Conservation (phyloP, 2,888 invertebrate species). For the Crepidodera aurea region DNA sequence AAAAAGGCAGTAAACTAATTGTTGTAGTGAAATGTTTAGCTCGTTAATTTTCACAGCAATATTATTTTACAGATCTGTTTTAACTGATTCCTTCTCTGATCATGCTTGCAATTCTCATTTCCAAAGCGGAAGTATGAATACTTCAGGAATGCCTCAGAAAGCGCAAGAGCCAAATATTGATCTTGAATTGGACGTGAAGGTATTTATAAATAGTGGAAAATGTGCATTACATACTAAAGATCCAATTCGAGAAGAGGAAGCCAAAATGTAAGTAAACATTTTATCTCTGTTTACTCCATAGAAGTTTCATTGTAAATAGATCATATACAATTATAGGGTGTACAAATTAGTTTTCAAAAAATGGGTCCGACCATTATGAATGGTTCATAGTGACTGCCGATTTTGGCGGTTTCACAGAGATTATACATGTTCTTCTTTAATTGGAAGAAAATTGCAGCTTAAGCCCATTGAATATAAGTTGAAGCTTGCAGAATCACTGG, state of each 20-base stretch:
- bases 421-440: no score
- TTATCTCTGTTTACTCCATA: neutral
- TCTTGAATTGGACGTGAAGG: slow-evolving; percentile 95
- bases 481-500: no score
- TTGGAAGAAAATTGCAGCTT: no score
- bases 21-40: no score
- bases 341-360: no score
- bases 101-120: slow-evolving; percentile 42
- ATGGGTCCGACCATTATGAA: no score
- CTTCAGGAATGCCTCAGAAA: slow-evolving; percentile 57
- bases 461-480: no score
- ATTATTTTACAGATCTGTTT: slow-evolving; percentile 37
- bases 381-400: no score
- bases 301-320: neutral
- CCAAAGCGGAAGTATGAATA: slow-evolving; percentile 40
- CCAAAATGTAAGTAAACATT: slow-evolving; percentile 62
- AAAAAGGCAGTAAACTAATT: no score
- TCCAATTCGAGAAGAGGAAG: slow-evolving; percentile 71
- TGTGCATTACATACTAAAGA: slow-evolving; percentile 96
- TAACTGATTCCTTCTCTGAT: slow-evolving; percentile 47
- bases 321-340: no score
- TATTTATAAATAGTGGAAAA: slow-evolving; percentile 95
- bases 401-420: no score
- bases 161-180: slow-evolving; percentile 91
- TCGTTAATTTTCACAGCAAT: no score